Evolutionary conservation across 2,888 invertebrate species (phyloP), one percentile per base, ranked within the genome.

Genomic region (Habroteleia sp.): DNA sequence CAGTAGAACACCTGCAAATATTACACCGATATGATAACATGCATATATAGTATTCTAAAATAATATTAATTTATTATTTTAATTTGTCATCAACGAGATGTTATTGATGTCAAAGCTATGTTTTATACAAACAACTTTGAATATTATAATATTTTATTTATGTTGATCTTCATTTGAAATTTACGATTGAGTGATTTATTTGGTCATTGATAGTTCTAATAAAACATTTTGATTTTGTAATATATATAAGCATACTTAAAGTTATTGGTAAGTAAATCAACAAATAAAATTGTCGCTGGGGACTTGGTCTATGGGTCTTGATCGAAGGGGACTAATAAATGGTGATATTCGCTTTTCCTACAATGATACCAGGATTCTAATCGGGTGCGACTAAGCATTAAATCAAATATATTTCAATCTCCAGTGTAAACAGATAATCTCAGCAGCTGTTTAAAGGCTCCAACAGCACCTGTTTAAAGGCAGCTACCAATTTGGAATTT

Each of bases 361-460:
- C 76, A 75, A 72, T 69, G 75, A 77, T 76, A 56, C 69, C 69
- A 68, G 62, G 44, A 39, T 60, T 74, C 71, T 77, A 76, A 65
- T 76, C 77, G 74, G 80, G 80, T 81, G 81, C 79, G 80, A 81
- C 81, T 85, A 84, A 86, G 84, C 80, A 82, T 80, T 83, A 81
- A 76, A 82, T 80, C 85, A 86, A 86, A 87, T 83, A 85, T 76
- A 77, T 80, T 85, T 82, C 83, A 84, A 86, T 85, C 85, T 80
- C 52, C 16, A 69, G 52, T 39, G 80, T 77, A 83, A 83, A 83
- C 81, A 80, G 68, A 54, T 74, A 68, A 68, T 69, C 63, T 58
- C 42, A 39, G 23, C 63, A 65, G 68, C 42, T 65, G 65, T 31
- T n/a, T n/a, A n/a, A n/a, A n/a, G n/a, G n/a, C n/a, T n/a, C n/a